Conservation (phyloP, 2,888 invertebrate species). For the Deilephila porcellus region DNA sequence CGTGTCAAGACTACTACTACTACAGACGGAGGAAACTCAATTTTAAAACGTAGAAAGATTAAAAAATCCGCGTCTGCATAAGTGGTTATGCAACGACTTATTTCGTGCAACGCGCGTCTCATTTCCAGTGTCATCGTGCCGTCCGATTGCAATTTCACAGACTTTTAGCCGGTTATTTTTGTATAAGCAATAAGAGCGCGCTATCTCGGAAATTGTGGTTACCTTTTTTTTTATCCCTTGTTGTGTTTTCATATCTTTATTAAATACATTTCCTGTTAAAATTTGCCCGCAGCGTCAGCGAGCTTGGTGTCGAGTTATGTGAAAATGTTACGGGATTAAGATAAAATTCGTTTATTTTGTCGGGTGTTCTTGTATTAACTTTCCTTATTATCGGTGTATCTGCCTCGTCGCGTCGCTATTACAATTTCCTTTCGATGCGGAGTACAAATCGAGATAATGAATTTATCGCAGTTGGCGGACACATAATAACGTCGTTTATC, state of each 20-base stretch:
- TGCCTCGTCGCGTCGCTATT: background rate
- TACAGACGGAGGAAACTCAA: background rate
- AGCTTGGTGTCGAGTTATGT: conserved; percentile 41
- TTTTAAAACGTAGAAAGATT: conserved; percentile 5
- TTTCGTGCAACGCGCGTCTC: conserved; percentile 17
- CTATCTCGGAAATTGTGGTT: background rate
- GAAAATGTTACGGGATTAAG: conserved; percentile 54
- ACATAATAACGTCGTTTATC: background rate
- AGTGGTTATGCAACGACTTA: conserved; percentile 20
- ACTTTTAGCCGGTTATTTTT: conserved; percentile 22
- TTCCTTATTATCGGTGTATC: conserved; percentile 42
- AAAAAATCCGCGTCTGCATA: background rate
- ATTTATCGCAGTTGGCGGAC: conserved; percentile 7
- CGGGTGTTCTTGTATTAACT: conserved; percentile 46
- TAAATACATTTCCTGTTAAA: conserved; percentile 45
- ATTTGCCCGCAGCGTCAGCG: background rate
- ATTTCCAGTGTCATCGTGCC: conserved; percentile 21
- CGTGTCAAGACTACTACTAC: background rate
- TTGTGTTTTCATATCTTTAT: conserved; percentile 40
- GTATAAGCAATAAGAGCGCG: conserved; percentile 2
- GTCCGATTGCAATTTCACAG: conserved; percentile 21
- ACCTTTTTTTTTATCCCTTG: conserved; percentile 17
- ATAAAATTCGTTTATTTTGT: conserved; percentile 53
- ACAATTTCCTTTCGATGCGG: background rate
- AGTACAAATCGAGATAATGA: background rate